Evolutionary conservation across 2,888 invertebrate species (phyloP).

Genomic region (Cheilosia grossa): DNA sequence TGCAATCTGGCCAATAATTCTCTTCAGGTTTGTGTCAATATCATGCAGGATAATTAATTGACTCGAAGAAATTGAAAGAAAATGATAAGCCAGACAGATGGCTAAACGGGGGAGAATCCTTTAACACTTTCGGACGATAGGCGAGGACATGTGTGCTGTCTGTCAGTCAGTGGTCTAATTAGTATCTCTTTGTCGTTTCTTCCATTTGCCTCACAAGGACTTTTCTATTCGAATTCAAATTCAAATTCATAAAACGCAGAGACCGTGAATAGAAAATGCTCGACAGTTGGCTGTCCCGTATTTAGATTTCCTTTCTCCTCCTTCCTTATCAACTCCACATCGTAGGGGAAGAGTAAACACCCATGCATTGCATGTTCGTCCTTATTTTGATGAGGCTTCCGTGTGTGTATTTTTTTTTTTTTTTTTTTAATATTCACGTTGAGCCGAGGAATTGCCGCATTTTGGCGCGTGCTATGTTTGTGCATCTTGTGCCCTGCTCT

Average conservation of each 20-base stretch:
- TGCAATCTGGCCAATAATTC: slow-evolving; percentile 72
- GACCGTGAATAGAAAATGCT: slow-evolving; percentile 22
- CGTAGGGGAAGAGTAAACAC: slow-evolving; percentile 41
- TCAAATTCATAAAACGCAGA: slow-evolving; percentile 4
- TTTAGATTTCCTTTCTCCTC: slow-evolving; percentile 31
- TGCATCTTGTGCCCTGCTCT: slow-evolving; percentile 46
- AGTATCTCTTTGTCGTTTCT: slow-evolving; percentile 17
- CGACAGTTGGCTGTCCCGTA: slow-evolving; percentile 37
- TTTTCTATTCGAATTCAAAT: slow-evolving; percentile 50
- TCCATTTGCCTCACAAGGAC: slow-evolving; percentile 1
- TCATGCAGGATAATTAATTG: neutral
- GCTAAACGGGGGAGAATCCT: slow-evolving; percentile 47
- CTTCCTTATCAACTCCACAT: slow-evolving; percentile 34
- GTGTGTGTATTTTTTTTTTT: neutral
- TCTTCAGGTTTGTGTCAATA: neutral
- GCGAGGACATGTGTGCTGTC: slow-evolving; percentile 56
- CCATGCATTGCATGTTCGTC: slow-evolving; percentile 43
- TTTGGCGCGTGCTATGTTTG: slow-evolving; percentile 71
- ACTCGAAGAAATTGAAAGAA: neutral
- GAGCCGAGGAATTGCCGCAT: slow-evolving; percentile 35
- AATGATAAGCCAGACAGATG: slow-evolving; percentile 53
- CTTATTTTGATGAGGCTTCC: slow-evolving; percentile 24
- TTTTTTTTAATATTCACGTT: slow-evolving; percentile 1
- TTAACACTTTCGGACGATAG: slow-evolving; percentile 45
- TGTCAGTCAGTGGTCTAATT: slow-evolving; percentile 54